phyloP scores from a whole-genome alignment of 1,140 invertebrate species.

The Atopsyche davidsoni region DNA sequence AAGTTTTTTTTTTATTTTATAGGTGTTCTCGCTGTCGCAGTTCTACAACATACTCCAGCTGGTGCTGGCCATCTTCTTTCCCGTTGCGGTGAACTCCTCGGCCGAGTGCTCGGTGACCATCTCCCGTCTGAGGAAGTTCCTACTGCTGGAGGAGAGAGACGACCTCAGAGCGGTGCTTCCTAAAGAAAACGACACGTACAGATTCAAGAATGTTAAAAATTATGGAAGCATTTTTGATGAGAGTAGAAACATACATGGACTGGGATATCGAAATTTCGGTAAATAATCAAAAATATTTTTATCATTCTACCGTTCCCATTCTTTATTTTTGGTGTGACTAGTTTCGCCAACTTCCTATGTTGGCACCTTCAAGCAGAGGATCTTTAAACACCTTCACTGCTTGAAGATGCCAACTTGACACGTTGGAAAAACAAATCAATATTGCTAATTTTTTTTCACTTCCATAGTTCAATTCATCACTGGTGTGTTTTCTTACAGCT shows the following conservation, averaged over 20 bases:
- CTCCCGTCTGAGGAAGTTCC: constrained; percentile 57
- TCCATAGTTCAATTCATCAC: constrained; percentile 23
- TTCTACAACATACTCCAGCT: constrained; percentile 62
- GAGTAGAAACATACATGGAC: no score
- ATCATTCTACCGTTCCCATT: no score
- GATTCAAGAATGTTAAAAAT: no score
- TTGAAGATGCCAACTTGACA: background rate
- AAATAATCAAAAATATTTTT: no score
- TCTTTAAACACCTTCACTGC: background rate
- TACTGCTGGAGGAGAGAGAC: constrained; percentile 43
- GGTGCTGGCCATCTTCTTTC: constrained; percentile 60
- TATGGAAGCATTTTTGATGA: no score
- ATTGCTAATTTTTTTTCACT: background rate
- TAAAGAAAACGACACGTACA: constrained; percentile 41
- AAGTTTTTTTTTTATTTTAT: constrained; percentile 36
- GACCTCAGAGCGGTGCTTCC: no score
- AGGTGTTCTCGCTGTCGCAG: constrained; percentile 64
- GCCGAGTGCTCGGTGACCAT: constrained; percentile 63
- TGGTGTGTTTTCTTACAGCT: no score
- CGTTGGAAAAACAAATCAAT: background rate
- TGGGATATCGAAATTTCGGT: no score
- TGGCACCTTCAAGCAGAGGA: no score
- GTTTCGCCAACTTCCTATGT: no score
- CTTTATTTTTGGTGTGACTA: no score
- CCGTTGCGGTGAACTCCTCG: constrained; percentile 58